Percentiles rank a stretch among this genome's conserved stretches.
Evolutionary conservation across 1,140 invertebrate species (phyloP).

Genomic region (Drosophila pandora): DNA sequence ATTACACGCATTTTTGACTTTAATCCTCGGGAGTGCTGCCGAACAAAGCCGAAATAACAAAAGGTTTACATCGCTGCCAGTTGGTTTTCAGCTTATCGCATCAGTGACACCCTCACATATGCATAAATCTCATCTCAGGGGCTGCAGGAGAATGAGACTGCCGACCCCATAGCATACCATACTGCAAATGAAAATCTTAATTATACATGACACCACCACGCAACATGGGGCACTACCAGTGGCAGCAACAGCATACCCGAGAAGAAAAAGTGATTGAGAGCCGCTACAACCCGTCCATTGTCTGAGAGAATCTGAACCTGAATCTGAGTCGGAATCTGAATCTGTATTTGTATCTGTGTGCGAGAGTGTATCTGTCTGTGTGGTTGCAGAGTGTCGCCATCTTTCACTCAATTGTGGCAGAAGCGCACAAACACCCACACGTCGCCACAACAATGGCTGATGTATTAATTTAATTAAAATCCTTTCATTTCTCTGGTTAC

Average conservation of each 20-base stretch:
- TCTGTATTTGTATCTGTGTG: slow-evolving; percentile 6
- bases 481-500: slow-evolving; percentile 64
- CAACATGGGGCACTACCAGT: slow-evolving; percentile 19
- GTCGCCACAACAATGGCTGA: slow-evolving; percentile 58
- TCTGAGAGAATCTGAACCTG: slow-evolving; percentile 28
- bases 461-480: slow-evolving; percentile 82
- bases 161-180: slow-evolving; percentile 35
- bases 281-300: slow-evolving; percentile 50
- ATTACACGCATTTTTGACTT: slow-evolving; percentile 83
- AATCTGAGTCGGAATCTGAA: slow-evolving; percentile 2
- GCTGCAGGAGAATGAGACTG: slow-evolving; percentile 39
- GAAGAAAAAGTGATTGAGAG: slow-evolving; percentile 64
- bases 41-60: slow-evolving; percentile 80
- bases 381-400: slow-evolving; percentile 68
- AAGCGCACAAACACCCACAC: slow-evolving; percentile 39
- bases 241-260: slow-evolving; percentile 38
- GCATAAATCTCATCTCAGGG: slow-evolving; percentile 61
- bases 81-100: slow-evolving; percentile 77
- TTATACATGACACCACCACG: slow-evolving; percentile 74
- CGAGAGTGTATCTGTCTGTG: slow-evolving; percentile 19
- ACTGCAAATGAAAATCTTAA: slow-evolving; percentile 79
- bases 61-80: slow-evolving; percentile 77
- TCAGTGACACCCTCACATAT: slow-evolving; percentile 28
- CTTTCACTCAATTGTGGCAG: slow-evolving; percentile 77
- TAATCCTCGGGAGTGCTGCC: slow-evolving; percentile 75